phyloP scores from a whole-genome alignment of 2,888 invertebrate genomes.

The Brachyptera risi region DNA sequence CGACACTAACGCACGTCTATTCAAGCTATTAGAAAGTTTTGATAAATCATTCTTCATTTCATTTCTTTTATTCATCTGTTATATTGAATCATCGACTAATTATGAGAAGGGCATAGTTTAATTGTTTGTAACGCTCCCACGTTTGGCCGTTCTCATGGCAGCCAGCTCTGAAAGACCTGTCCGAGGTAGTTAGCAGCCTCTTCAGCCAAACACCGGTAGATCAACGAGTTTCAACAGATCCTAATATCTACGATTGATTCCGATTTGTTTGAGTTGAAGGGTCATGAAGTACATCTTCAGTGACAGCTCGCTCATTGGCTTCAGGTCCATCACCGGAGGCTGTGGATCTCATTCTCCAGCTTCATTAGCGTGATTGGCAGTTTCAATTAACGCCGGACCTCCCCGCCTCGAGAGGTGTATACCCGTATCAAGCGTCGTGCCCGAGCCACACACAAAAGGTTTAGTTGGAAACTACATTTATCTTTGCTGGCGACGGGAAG shows the following conservation, averaged over 20 bases:
- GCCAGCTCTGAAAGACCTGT: neutral
- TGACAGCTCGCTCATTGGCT: slow-evolving; percentile 27
- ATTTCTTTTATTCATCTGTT: too few species aligned
- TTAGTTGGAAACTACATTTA: slow-evolving; percentile 31
- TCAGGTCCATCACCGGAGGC: too few species aligned
- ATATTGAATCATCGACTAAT: neutral
- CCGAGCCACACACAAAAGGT: slow-evolving; percentile 31
- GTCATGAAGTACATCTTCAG: slow-evolving; percentile 18
- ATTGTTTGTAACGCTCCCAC: neutral
- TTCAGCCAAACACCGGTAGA: slow-evolving; percentile 13
- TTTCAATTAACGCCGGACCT: slow-evolving; percentile 60
- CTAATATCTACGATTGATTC: slow-evolving; percentile 30
- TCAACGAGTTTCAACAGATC: slow-evolving; percentile 23
- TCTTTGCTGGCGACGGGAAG: slow-evolving; percentile 3
- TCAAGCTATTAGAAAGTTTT: too few species aligned
- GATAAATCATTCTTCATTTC: too few species aligned
- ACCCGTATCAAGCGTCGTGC: slow-evolving; percentile 22
- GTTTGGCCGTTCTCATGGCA: neutral
- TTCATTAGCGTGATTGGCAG: slow-evolving; percentile 76
- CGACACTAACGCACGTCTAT: too few species aligned
- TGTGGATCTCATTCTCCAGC: slow-evolving; percentile 21
- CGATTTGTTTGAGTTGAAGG: slow-evolving; percentile 25
- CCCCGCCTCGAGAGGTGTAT: slow-evolving; percentile 8
- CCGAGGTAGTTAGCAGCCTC: slow-evolving; percentile 18
- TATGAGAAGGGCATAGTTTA: neutral